Base-by-base conservation (phyloP, 2,113 vertebrate genomes). In the Oncorhynchus kisutch region DNA sequence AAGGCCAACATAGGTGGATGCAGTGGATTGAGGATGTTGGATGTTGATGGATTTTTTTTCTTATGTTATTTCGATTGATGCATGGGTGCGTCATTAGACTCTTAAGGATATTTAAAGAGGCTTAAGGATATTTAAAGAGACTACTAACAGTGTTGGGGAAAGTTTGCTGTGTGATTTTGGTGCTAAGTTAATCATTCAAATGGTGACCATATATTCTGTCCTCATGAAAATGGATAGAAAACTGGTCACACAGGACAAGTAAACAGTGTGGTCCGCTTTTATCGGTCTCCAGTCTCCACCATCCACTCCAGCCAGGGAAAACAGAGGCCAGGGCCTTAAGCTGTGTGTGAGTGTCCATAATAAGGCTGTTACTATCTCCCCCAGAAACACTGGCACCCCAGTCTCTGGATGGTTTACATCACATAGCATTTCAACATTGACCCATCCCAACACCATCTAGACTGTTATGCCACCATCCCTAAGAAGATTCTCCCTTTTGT, bases 401-500 rank as follows among this genome's bases (percentile, higher is more conserved):
- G 22, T 45, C 39, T 59, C 22, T 76, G 8, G 24, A 5, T 2
- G 27, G 8, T 81, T 80, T 74, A 67, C 48, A 51, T 9, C 8
- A 20, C 64, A 74, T 24, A 27, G 25, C 64, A 64, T 24, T 22
- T 11, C 25, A 64, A 64, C 62, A 67, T 67, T 13, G 14, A 22
- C 22, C 12, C 65, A 67, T 11, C n/a, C 12, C 22, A 13, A 71
- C 20, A 48, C 1, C 14, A n/a, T 1, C 70, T 39, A 54, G 25
- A 73, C 22, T 2, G 1, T 78, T 85, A 73, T 77, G 54, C 71
- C 81, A 90, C 54, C 24, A 70, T 18, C 84, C 29, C 70, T 68
- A 45, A 74, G 78, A 54, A 60, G 20, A 54, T 51, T 65, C 5
- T 34, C 57, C 39, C 71, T 22, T 2, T 45, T 85, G 31, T 83